phyloP scores from a whole-genome alignment of 2,888 invertebrate genomes.

The Chloromyia formosa region DNA sequence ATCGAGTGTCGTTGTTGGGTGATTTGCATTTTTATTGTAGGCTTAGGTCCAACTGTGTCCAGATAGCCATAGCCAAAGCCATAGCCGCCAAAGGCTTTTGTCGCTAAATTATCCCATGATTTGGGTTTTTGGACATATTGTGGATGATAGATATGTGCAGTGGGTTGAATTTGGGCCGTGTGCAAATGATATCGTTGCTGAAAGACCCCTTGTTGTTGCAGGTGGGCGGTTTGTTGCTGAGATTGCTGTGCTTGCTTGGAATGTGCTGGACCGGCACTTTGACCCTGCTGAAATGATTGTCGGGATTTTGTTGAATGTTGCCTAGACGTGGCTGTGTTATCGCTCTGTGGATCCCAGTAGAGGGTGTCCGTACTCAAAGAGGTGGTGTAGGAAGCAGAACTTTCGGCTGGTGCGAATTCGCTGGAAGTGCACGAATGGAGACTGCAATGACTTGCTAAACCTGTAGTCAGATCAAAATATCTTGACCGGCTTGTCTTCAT shows the following conservation, averaged over 20 bases:
- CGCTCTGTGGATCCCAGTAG: conserved; percentile 76
- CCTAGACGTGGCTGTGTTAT: conserved; percentile 59
- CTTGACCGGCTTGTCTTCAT: conserved; percentile 65
- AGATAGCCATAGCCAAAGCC: conserved; percentile 87
- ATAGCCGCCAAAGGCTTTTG: conserved; percentile 85
- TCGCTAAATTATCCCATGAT: conserved; percentile 89
- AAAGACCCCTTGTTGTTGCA: conserved; percentile 60
- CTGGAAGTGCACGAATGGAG: conserved; percentile 85
- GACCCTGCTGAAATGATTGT: conserved; percentile 65
- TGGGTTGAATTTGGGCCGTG: conserved; percentile 63
- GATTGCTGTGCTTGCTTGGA: conserved; percentile 51
- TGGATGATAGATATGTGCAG: conserved; percentile 60
- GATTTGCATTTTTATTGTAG: conserved; percentile 63
- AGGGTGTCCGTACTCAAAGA: conserved; percentile 87
- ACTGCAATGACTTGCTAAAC: conserved; percentile 80
- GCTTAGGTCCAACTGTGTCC: conserved; percentile 69
- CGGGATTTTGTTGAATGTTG: conserved; percentile 71
- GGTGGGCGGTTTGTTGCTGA: conserved; percentile 58
- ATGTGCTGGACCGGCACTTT: conserved; percentile 64
- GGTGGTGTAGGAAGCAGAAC: conserved; percentile 83
- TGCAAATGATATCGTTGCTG: conserved; percentile 62
- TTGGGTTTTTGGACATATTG: conserved; percentile 77
- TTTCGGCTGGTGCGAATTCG: conserved; percentile 74
- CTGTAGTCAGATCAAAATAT: conserved; percentile 74
- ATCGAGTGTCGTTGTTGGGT: conserved; percentile 65